Base-by-base conservation (phyloP, 2,888 invertebrate species). In the Neuroscelio doddi region DNA sequence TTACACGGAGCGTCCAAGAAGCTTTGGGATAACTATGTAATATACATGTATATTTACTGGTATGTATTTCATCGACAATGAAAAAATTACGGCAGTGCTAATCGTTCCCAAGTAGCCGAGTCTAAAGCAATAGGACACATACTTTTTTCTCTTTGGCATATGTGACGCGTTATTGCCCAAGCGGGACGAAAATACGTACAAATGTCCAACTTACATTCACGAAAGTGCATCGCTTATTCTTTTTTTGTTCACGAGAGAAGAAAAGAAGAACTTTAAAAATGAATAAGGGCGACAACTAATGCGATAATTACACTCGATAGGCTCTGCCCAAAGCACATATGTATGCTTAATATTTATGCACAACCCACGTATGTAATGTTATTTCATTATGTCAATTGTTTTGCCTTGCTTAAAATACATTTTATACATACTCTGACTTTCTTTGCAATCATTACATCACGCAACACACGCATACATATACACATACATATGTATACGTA, bases 361-460 rank as follows among this genome's bases (percentile, higher is more conserved):
- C 75, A 77, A 77, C 71, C 73, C 75, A 74, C 68, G 65, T 72
- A 51, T 62, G 69, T 70, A 71, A 63, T 71, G 68, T 71, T 68
- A 71, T 59, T 55, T 68, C 63, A 56, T 75, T 69, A 73, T 71
- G 63, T 69, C 74, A 72, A 66, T 73, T 71, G 70, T 62, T 67
- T 66, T 63, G 58, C 67, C 64, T 75, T 72, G 73, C 76, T 75
- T 78, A 76, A 75, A 79, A 78, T 77, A 79, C 75, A 77, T 70
- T 77, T 76, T 77, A 76, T 79, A 77, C 78, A 77, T 70, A 68
- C 63, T 69, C 63, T 49, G 36, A 50, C 62, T 51, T 36, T 59
- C 50, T 27, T 44, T 49, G 42, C 44, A 44, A 36, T 34, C 32
- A 16, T 62, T 46, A 26, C 42, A 41, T 16, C 56, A 1, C 12